Evolutionary conservation across 2,797 vertebrate species (phyloP).

Genomic region (Tinamus major): DNA sequence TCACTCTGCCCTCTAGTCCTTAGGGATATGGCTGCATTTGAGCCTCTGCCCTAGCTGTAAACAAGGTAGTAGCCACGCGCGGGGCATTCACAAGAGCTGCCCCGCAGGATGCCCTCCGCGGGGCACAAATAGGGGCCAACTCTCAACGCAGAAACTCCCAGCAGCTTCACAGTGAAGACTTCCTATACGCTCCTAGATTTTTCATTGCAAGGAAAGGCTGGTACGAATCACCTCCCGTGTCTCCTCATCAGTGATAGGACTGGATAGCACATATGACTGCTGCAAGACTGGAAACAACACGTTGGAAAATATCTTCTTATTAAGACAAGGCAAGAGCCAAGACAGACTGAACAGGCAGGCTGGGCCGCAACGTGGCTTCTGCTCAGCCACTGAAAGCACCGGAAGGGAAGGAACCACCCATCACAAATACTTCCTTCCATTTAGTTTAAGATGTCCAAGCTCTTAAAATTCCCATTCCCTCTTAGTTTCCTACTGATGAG

Average conservation of each 20-base stretch:
- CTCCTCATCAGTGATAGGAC: neutral
- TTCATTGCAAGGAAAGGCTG: neutral
- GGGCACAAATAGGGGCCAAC: neutral
- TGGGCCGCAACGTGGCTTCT: neutral
- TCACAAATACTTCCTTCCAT: neutral
- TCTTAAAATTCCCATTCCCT: neutral
- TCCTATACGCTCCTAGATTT: neutral
- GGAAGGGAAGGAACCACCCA: neutral
- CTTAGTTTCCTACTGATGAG: neutral
- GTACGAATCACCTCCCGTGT: neutral
- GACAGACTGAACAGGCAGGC: neutral
- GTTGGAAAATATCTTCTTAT: neutral
- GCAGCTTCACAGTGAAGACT: neutral
- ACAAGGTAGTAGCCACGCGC: neutral
- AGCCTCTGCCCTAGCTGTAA: neutral
- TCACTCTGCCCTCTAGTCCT: neutral
- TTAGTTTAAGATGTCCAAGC: neutral
- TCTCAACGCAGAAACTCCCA: neutral
- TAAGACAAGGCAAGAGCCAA: neutral
- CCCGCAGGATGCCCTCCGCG: neutral
- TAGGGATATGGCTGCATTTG: neutral
- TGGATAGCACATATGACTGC: neutral
- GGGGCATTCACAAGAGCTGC: neutral
- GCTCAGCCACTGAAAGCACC: neutral
- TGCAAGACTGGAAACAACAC: neutral